Base-by-base conservation (phyloP, 2,797 vertebrate species). In the Silurus lanzhouensis region DNA sequence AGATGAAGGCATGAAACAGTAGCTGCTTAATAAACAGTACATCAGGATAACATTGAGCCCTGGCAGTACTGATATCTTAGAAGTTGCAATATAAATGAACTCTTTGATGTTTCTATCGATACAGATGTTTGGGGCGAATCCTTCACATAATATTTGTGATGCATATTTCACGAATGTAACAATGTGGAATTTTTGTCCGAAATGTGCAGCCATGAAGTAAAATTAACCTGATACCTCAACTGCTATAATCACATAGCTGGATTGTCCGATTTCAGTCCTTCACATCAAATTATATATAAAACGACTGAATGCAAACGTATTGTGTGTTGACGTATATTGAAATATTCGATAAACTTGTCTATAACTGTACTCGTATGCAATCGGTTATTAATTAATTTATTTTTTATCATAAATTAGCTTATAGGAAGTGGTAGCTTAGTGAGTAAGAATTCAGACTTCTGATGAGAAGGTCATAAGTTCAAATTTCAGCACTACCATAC, bases 11-110 rank as follows among this genome's bases (percentile, higher is more conserved):
- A 66, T 80, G 1, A 80, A 27, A 66, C 20, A 46, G 52, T 17
- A 76, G 17, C 27, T 58, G 17, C 55, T 22, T 78, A 60, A 78
- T 60, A 60, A 9, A 22, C 12, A 19, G 27, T 38, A 13, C 61
- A 66, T 66, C 44, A 6, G 19, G 19, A 66, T 79, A 13, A 4
- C 20, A 46, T 14, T 5, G 31, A 61, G 58, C 61, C 12, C 44
- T 17, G 2, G 22, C 22, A n/a, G 52, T 68, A 75, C 82, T 74
- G 75, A 57, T 52, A 79, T 57, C 60, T 57, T 70, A 85, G 48
- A n/a, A 68, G n/a, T 48, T 58, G 52, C 17, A 14, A 38, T 31
- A 82, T n/a, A 19, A 79, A 70, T 12, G 27, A 58, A 13, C 38
- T 5, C 14, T 5, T 1, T 80, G 78, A 3, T 27, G 22, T 48